These are phyloP conservation scores for Drosophila monieri DNA, from an alignment of 2,888 invertebrate species.

Conservation along the genomic window DNA sequence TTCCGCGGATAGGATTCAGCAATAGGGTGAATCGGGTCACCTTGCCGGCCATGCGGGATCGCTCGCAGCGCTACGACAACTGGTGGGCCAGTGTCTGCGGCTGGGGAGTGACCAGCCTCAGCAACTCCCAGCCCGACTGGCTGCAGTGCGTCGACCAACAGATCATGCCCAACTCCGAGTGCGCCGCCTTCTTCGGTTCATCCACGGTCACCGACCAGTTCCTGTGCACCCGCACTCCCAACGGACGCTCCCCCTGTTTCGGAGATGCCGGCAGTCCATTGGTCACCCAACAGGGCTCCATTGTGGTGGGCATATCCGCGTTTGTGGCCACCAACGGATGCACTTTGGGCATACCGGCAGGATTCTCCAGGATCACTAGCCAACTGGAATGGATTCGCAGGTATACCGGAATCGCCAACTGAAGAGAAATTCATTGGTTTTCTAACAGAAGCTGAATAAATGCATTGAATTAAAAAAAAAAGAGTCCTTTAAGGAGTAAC, in stretches of 20 bases:
- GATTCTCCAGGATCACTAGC: slow-evolving; percentile 20
- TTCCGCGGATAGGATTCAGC: slow-evolving; percentile 20
- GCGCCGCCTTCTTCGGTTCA: slow-evolving; percentile 10
- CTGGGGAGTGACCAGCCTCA: slow-evolving; percentile 26
- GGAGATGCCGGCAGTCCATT: slow-evolving; percentile 32
- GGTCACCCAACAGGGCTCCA: slow-evolving; percentile 9
- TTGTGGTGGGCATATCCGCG: slow-evolving; percentile 16
- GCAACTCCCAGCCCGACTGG: slow-evolving; percentile 9
- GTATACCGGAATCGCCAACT: slow-evolving; percentile 28
- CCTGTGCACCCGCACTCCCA: slow-evolving; percentile 26
- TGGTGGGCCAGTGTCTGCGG: slow-evolving; percentile 21
- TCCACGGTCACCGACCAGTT: slow-evolving; percentile 14
- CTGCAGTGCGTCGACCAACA: slow-evolving; percentile 37
- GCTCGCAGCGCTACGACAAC: slow-evolving; percentile 20
- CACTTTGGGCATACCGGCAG: slow-evolving; percentile 32
- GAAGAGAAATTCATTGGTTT: background rate
- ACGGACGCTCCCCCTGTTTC: slow-evolving; percentile 20
- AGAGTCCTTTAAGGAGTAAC: background rate
- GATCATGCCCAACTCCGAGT: slow-evolving; percentile 30
- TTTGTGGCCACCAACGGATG: slow-evolving; percentile 27
- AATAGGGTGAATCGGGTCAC: slow-evolving; percentile 7
- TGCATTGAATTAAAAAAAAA: background rate
- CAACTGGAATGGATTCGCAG: slow-evolving; percentile 30
- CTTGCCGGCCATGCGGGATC: slow-evolving; percentile 12
- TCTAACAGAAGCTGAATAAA: background rate